A percentile compares a stretch with the other conserved stretches of the same genome.
Conservation (phyloP, 2,113 vertebrate genomes). For the Genyomyrus donnyi region DNA sequence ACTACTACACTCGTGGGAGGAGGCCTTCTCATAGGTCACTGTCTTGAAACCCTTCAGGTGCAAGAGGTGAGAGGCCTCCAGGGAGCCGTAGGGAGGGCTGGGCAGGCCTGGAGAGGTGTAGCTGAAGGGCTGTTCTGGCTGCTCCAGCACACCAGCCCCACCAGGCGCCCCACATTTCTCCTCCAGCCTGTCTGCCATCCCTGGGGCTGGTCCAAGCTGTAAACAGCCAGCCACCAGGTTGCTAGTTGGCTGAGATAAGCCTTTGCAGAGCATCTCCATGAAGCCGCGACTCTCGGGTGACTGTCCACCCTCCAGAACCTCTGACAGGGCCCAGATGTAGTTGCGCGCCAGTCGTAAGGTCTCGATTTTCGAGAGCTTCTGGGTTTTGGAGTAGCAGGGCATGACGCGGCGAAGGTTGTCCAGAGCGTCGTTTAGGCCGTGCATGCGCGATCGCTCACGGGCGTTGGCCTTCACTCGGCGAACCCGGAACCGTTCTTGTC, state of each 20-base stretch:
- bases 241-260: slow-evolving; percentile 94
- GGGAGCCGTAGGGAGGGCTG: slow-evolving; percentile 86
- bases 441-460: slow-evolving; percentile 86
- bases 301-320: slow-evolving; percentile 84
- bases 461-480: slow-evolving; percentile 88
- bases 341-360: slow-evolving; percentile 86
- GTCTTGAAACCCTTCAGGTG: slow-evolving; percentile 85
- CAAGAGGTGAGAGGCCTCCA: slow-evolving; percentile 80
- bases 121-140: slow-evolving; percentile 59
- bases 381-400: slow-evolving; percentile 98
- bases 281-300: slow-evolving; percentile 81
- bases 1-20: slow-evolving; percentile 66
- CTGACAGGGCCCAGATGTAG: slow-evolving; percentile 96
- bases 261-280: slow-evolving; percentile 93
- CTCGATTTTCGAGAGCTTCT: slow-evolving; percentile 95
- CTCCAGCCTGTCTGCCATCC: slow-evolving; percentile 72
- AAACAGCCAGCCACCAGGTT: slow-evolving; percentile 92
- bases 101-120: slow-evolving; percentile 88
- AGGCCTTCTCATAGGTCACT: slow-evolving; percentile 68
- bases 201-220: slow-evolving; percentile 69
- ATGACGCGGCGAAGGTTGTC: slow-evolving; percentile 85
- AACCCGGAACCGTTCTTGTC: slow-evolving; percentile 80
- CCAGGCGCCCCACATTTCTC: slow-evolving; percentile 66
- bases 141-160: slow-evolving; percentile 45
- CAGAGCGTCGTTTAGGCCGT: slow-evolving; percentile 88